phyloP scores from a whole-genome alignment of 2,888 invertebrate genomes.

The Alsophila aescularia region DNA sequence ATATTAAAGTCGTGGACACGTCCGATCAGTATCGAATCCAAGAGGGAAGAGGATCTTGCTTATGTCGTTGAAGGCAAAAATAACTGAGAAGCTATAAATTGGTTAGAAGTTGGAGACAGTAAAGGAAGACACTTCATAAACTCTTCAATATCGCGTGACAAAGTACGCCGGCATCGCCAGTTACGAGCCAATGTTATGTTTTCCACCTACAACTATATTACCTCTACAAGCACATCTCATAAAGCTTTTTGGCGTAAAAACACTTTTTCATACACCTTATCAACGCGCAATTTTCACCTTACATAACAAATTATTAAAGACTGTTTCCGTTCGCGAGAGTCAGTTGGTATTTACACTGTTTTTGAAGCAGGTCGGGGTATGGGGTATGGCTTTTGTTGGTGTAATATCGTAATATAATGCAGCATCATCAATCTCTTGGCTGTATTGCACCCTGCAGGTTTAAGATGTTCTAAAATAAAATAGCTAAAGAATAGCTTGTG shows the following conservation, averaged over 20 bases:
- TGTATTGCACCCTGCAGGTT: constrained; percentile 20
- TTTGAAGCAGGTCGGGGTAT: not conserved
- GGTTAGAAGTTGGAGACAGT: not conserved
- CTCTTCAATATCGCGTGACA: constrained; percentile 6
- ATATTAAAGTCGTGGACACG: too few relatives aligned
- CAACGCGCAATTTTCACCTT: constrained; percentile 6
- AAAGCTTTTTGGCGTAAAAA: constrained; percentile 23
- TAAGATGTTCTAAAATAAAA: constrained; percentile 14
- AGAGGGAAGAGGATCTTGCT: not conserved
- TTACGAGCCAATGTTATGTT: constrained; percentile 10
- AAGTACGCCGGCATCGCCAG: constrained; percentile 2
- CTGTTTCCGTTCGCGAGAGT: not conserved
- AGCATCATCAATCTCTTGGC: constrained; percentile 35
- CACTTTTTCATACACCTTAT: constrained; percentile 15
- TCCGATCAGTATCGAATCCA: too few relatives aligned
- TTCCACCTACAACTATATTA: constrained; percentile 18
- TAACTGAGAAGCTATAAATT: not conserved
- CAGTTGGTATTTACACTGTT: not conserved
- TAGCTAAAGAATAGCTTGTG: constrained; percentile 16
- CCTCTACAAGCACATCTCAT: constrained; percentile 16
- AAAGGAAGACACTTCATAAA: constrained; percentile 17
- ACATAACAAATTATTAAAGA: not conserved
- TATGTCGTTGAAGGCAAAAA: not conserved
- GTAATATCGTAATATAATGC: constrained; percentile 37
- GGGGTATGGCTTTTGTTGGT: constrained; percentile 32